phyloP scores from a whole-genome alignment of 92 coral and sea anemone genomes.

The Zoanthus sansibaricus region DNA sequence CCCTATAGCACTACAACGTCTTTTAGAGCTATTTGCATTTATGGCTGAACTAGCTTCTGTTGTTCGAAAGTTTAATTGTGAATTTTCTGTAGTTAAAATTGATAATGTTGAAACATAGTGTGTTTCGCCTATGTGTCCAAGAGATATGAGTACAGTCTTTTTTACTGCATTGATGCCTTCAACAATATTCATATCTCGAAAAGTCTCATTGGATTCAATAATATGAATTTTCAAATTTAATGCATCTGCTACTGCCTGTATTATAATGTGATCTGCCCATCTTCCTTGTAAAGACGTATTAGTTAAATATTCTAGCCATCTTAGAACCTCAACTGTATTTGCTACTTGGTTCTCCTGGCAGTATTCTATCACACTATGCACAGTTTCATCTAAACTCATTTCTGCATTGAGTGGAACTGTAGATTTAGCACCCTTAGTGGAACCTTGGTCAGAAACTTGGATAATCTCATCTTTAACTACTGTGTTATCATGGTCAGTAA shows the following conservation, averaged over 20 bases:
- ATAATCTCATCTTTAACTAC: neutral
- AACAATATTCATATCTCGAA: too few species aligned
- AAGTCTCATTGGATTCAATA: neutral
- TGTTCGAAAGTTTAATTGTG: neutral
- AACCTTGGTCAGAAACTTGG: constrained; percentile 31
- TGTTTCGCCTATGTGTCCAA: neutral
- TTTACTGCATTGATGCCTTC: neutral
- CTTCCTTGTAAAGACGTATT: too few species aligned
- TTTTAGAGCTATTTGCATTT: neutral
- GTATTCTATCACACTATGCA: constrained; percentile 20
- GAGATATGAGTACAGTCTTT: neutral
- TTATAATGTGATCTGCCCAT: too few species aligned
- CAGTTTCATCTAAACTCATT: constrained; percentile 25
- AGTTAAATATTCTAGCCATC: neutral
- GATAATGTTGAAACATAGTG: neutral
- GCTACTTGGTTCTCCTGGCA: constrained; percentile 29
- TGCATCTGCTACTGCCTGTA: too few species aligned
- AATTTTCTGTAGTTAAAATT: neutral
- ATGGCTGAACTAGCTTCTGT: neutral
- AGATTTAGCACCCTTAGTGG: constrained; percentile 23
- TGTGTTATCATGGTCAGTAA: constrained; percentile 18
- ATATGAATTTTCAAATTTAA: too few species aligned
- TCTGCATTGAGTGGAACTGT: constrained; percentile 34
- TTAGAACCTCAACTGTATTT: constrained; percentile 21
- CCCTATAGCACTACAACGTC: too few species aligned